A percentile compares a stretch with the other conserved stretches of the same genome.
phyloP scores from a whole-genome alignment of 2,113 vertebrate genomes.

The Tinamus guttatus region DNA sequence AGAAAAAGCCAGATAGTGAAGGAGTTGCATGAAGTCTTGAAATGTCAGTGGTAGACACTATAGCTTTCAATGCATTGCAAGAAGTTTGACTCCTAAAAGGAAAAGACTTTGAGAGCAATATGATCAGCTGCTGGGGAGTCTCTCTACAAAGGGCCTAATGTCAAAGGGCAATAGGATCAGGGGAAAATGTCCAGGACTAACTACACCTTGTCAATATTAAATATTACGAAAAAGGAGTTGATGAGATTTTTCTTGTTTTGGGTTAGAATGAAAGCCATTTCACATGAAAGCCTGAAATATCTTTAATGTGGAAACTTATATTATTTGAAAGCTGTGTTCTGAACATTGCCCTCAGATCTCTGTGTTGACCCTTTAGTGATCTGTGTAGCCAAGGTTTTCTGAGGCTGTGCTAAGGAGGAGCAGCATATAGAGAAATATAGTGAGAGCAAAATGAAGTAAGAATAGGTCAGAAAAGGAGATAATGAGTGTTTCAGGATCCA shows the following conservation, averaged over 20 bases:
- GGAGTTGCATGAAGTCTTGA: neutral
- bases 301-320: neutral
- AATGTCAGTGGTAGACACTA: neutral
- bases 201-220: neutral
- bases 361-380: neutral
- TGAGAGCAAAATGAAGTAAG: neutral
- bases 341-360: neutral
- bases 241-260: neutral
- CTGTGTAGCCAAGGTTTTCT: neutral
- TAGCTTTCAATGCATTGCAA: neutral
- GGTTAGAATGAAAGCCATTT: neutral
- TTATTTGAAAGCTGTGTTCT: neutral
- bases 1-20: neutral
- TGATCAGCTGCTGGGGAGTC: neutral
- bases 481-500: neutral
- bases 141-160: neutral
- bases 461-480: neutral
- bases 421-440: neutral
- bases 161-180: neutral
- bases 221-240: neutral
- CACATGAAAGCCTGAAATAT: neutral
- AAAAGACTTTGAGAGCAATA: neutral
- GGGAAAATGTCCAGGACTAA: neutral
- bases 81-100: neutral
- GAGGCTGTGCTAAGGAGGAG: neutral